Base-by-base conservation (phyloP, 2,113 vertebrate genomes). In the Vicugna pacos region DNA sequence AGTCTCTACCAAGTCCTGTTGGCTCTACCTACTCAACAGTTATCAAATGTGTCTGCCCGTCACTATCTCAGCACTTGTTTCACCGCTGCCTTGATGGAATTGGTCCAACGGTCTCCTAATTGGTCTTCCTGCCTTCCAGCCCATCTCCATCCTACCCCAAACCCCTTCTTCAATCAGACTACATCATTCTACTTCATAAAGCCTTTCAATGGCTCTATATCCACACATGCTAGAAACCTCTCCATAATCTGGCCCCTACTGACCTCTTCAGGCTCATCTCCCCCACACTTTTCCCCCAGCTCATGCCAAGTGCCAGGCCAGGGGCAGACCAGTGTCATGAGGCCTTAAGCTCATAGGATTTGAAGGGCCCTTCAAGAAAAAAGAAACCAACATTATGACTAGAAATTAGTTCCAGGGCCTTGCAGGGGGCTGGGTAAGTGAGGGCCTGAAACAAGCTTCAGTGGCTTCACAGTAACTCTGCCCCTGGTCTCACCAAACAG, bases 331-430 rank as follows among this genome's bases (percentile, higher is more conserved):
- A 70, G 52, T 82, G 77, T 93, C 32, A 38, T 14, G 3, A 19
- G 38, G 30, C 8, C 22, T 54, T 52, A 88, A 30, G n/a, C 73
- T 60, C 76, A 75, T 13, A 24, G 2, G 35, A 90, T 48, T 32
- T 75, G 79, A 88, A 93, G n/a, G 26, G 70, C 17, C 56, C 46
- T 83, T 52, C 73, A 91, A 79, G 35, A 91, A 83, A 64, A 60
- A 64, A 35, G 87, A 88, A 69, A 83, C 56, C 56, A 81, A 69
- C 22, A 19, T 58, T 60, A 70, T 67, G 9, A 87, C 12, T 67
- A 77, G 89, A 89, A 81, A 46, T 81, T 70, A 70, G 80, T 75
- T 58, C n/a, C 28, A 75, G 13, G 35, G 67, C 54, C 79, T 89
- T 60, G 38, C 62, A 94, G 50, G 28, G 75, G 17, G 3, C 24